Conservation (phyloP, 1,140 invertebrate species). For the Cecropterus lyciades region DNA sequence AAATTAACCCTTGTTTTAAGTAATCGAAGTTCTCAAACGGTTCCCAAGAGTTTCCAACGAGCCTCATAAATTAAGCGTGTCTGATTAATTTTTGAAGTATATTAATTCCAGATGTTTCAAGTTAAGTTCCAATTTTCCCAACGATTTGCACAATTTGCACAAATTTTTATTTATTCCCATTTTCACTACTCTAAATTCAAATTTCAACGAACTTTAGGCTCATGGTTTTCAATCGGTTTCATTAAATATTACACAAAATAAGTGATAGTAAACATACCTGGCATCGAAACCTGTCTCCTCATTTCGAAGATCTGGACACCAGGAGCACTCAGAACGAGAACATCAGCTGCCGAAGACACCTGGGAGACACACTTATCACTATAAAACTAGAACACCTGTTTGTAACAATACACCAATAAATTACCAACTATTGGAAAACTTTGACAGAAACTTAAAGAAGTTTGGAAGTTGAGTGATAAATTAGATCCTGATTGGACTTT, state of each 20-base stretch:
- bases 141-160: too few relatives aligned
- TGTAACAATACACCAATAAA: conserved; percentile 20
- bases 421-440: conserved; percentile 45
- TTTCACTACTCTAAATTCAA: too few relatives aligned
- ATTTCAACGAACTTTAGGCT: too few relatives aligned
- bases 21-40: conserved; percentile 6
- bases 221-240: too few relatives aligned
- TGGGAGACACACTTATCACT: conserved; percentile 62
- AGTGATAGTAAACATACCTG: conserved; percentile 43
- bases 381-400: conserved; percentile 49
- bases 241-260: background rate
- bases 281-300: conserved; percentile 61
- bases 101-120: conserved; percentile 19
- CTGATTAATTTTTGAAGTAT: conserved; percentile 6
- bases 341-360: conserved; percentile 61
- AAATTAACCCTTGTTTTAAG: background rate
- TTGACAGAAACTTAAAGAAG: conserved; percentile 40
- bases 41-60: background rate
- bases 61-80: conserved; percentile 7
- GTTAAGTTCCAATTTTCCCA: background rate
- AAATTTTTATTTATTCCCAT: too few relatives aligned
- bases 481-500: conserved; percentile 8
- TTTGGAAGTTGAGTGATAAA: conserved; percentile 25
- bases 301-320: conserved; percentile 49
- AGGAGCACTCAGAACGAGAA: conserved; percentile 49